Evolutionary conservation across 1,140 invertebrate species (phyloP).

Genomic region (Teleogryllus occipitalis): DNA sequence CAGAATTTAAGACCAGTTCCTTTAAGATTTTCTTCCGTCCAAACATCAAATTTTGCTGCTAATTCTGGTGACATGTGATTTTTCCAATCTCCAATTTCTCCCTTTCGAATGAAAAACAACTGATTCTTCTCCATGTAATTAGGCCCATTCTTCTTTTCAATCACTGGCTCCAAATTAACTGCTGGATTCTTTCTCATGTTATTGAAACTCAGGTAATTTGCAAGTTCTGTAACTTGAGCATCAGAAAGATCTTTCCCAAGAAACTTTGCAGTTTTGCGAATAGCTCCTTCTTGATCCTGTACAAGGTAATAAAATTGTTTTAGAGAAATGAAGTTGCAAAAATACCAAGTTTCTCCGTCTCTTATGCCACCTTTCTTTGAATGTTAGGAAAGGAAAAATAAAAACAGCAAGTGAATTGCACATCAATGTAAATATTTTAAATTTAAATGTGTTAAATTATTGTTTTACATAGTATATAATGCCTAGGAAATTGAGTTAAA

Average conservation of each 20-base stretch:
- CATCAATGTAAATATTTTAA: too few species aligned
- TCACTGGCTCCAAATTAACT: constrained; percentile 57
- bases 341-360: too few species aligned
- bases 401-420: too few species aligned
- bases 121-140: constrained; percentile 42
- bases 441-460: too few species aligned
- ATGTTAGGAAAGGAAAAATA: too few species aligned
- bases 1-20: constrained; percentile 56
- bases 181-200: constrained; percentile 74
- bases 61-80: constrained; percentile 68
- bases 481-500: too few species aligned
- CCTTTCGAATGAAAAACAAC: constrained; percentile 66
- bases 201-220: constrained; percentile 66
- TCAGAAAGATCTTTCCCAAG: constrained; percentile 56
- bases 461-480: too few species aligned
- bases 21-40: constrained; percentile 56
- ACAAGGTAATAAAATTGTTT: constrained; percentile 9
- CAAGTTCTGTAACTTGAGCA: constrained; percentile 53
- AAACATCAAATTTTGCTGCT: constrained; percentile 60
- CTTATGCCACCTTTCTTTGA: too few species aligned
- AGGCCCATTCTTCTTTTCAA: constrained; percentile 43
- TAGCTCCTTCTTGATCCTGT: constrained; percentile 50
- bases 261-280: constrained; percentile 63
- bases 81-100: constrained; percentile 75
- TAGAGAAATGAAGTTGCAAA: too few species aligned